Conservation (phyloP, 2,888 invertebrate genomes). For the Tetragonisca angustula region DNA sequence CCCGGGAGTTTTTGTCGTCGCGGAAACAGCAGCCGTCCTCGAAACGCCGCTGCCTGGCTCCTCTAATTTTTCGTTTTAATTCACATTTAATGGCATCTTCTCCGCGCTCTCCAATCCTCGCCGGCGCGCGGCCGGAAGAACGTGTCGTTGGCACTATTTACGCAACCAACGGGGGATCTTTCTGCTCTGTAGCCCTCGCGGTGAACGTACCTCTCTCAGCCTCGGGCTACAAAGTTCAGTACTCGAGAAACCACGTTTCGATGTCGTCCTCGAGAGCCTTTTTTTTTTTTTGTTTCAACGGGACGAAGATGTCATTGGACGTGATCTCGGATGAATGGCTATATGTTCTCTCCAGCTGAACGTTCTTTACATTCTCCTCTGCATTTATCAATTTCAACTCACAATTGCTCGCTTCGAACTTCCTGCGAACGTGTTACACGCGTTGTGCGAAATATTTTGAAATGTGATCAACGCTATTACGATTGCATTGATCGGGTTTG, state of each 20-base stretch:
- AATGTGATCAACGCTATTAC: too few relatives aligned
- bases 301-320: conserved; percentile 8
- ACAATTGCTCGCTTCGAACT: too few relatives aligned
- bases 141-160: conserved; percentile 48
- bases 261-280: conserved; percentile 24
- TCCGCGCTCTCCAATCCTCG: conserved; percentile 17
- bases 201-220: neutral
- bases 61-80: conserved; percentile 59
- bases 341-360: neutral
- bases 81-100: conserved; percentile 51
- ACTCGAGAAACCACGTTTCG: conserved; percentile 40
- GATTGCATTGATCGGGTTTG: too few relatives aligned
- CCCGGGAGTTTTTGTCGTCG: conserved; percentile 35
- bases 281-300: conserved; percentile 12
- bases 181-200: neutral
- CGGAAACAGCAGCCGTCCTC: conserved; percentile 16
- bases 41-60: conserved; percentile 19
- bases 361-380: conserved; percentile 14
- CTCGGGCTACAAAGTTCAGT: conserved; percentile 22
- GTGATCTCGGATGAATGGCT: conserved; percentile 18
- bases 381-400: neutral
- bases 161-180: conserved; percentile 27
- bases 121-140: conserved; percentile 6
- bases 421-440: too few relatives aligned
- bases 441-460: too few relatives aligned